These are phyloP conservation scores for Ictidomys tridecemlineatus DNA, from an alignment of 2,113 vertebrate species.

Conservation along the genomic window DNA sequence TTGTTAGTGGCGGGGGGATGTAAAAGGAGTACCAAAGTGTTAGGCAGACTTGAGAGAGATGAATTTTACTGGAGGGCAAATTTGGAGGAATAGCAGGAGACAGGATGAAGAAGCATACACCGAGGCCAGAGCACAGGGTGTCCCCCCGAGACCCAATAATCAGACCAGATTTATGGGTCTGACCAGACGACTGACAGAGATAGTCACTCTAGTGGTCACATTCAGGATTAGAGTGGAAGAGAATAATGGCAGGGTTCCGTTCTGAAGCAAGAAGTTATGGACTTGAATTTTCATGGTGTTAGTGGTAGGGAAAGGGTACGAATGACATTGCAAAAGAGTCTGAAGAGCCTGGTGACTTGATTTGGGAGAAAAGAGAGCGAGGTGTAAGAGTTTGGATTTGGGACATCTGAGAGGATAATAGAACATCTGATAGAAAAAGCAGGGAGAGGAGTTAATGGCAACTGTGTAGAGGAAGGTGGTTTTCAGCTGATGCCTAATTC, in stretches of 20 bases:
- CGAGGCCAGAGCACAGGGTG: neutral
- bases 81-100: neutral
- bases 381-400: conserved; percentile 18
- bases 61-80: neutral
- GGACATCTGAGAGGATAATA: neutral
- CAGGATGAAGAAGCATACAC: neutral
- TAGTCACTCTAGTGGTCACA: neutral
- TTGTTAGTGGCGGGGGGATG: neutral
- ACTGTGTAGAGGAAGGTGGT: neutral
- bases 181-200: neutral
- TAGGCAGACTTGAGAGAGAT: neutral
- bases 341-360: neutral
- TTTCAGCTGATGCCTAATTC: conserved; percentile 8
- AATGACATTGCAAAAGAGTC: neutral
- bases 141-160: neutral
- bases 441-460: neutral
- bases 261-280: neutral
- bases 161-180: neutral
- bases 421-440: neutral
- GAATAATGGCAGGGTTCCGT: neutral
- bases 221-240: neutral
- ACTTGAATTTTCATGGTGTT: neutral
- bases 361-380: neutral
- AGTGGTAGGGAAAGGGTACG: neutral
- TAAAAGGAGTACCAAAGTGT: neutral